phyloP scores from a whole-genome alignment of 2,797 vertebrate genomes.

The Bradypus variegatus region DNA sequence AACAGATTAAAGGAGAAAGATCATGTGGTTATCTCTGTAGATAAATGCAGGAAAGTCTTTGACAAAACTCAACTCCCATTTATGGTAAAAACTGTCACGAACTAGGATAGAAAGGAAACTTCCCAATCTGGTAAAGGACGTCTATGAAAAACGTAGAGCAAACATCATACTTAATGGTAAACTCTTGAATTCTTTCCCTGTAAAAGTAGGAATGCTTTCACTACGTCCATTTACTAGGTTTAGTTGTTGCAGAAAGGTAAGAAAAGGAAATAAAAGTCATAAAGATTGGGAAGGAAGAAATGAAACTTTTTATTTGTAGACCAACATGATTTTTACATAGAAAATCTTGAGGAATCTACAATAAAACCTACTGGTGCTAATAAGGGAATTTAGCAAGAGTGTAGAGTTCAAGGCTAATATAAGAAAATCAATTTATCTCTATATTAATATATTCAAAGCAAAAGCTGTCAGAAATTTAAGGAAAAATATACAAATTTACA shows the following conservation, averaged over 20 bases:
- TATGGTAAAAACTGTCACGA: background rate
- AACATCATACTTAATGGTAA: too few species aligned
- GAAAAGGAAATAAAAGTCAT: background rate
- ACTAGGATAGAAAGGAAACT: background rate
- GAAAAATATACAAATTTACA: background rate
- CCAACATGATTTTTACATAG: background rate
- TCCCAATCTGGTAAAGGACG: too few species aligned
- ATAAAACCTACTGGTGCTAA: background rate
- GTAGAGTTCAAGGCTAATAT: background rate
- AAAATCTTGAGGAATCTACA: background rate
- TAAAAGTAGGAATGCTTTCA: background rate
- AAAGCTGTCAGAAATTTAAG: background rate
- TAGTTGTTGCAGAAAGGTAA: background rate
- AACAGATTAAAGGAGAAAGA: background rate
- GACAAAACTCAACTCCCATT: too few species aligned
- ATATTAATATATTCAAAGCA: background rate
- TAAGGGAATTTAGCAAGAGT: background rate
- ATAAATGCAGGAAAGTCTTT: background rate
- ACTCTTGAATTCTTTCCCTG: background rate
- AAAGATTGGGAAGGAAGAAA: background rate
- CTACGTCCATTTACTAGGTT: background rate
- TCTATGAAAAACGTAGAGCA: too few species aligned
- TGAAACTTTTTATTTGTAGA: background rate
- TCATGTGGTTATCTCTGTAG: background rate
- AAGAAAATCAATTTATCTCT: background rate